These are phyloP conservation scores for Helleia helle DNA, from an alignment of 2,888 invertebrate species.

Conservation along the genomic window DNA sequence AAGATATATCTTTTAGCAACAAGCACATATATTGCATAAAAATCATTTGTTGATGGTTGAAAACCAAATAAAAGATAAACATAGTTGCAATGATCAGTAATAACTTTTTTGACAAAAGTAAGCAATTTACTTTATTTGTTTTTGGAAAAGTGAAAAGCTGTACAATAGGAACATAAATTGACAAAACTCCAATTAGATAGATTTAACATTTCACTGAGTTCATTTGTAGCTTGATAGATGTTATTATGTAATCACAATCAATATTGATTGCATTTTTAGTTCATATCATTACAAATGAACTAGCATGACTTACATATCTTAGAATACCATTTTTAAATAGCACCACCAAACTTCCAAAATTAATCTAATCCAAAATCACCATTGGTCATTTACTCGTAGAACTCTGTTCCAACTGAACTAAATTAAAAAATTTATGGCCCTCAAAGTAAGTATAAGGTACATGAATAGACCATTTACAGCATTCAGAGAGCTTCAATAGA, in stretches of 20 bases:
- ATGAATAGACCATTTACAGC: constrained; percentile 11
- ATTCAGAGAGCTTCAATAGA: constrained; percentile 13
- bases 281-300: constrained; percentile 36
- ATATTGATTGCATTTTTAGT: no score
- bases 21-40: no score
- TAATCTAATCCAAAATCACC: constrained; percentile 17
- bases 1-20: neutral
- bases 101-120: neutral
- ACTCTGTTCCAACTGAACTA: constrained; percentile 15
- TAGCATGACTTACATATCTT: constrained; percentile 41
- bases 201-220: constrained; percentile 37
- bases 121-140: no score
- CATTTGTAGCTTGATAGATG: constrained; percentile 27
- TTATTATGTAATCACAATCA: neutral
- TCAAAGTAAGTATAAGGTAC: constrained; percentile 9
- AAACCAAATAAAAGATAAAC: no score
- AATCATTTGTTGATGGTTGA: no score
- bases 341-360: constrained; percentile 37
- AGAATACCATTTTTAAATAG: constrained; percentile 62
- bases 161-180: constrained; percentile 53
- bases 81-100: no score
- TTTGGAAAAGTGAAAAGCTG: no score
- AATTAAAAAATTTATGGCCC: constrained; percentile 14
- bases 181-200: constrained; percentile 48
- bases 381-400: constrained; percentile 16